Evolutionary conservation across 2,888 invertebrate species (phyloP), one percentile per base, ranked within the genome.

Genomic region (Andrena praecox): DNA sequence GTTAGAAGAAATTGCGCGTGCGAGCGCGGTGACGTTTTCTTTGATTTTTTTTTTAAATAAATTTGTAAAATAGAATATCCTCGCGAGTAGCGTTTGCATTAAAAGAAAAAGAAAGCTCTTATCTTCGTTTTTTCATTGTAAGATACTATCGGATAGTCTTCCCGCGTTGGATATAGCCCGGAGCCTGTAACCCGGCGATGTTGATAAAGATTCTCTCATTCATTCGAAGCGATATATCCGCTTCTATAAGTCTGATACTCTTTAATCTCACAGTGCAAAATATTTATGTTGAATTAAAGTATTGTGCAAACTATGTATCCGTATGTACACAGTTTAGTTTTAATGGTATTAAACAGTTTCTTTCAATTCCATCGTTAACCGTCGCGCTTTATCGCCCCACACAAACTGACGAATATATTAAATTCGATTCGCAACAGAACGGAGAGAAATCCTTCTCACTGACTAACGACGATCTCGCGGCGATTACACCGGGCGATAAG

Each of bases 81-180:
- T 76, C 54, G 48, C 54, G 33, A 48, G 62, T 62, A 54, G 27
- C 63, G 33, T 80, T 54, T 27, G 35, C 64, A 54, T 35, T 33
- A 24, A 64, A 54, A 1, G 2, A 29, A 29, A 29, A 29, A 42
- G 2, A 3, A 4, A 16, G 5, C 0, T 5, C 29, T 31, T 80
- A 67, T 27, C 31, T 67, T 54, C 80, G 16, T 50, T 60, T 79
- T 79, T 71, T 42, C 20, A 54, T 54, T 59, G 24, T 62, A 48
- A 62, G 20, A 35, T 70, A 70, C 10, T n/a, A 59, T 66, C 42
- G 27, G 66, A 80, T 70, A 80, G 72, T 80, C 80, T 80, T 80
- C 80, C 72, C 48, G 12, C 48, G 60, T 70, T 70, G 62, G 62
- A 62, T 10, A 7, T 62, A 62, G 29, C 29, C 33, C 12, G 48